A percentile compares a stretch with the other conserved stretches of the same genome.
phyloP scores from a whole-genome alignment of 2,113 vertebrate genomes.

The Rattus rattus region DNA sequence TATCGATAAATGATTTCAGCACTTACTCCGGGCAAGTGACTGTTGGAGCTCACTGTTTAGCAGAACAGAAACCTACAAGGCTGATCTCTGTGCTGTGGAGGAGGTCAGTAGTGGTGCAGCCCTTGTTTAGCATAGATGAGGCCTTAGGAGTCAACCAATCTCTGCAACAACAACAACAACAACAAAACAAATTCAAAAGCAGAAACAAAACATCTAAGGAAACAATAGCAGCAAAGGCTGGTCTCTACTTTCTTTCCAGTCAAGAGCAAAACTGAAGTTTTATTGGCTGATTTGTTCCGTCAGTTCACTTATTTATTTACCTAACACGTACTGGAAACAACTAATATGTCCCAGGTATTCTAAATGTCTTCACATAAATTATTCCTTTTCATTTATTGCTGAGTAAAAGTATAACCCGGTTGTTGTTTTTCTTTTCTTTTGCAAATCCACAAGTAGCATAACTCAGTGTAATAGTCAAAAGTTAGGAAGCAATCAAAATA shows the following conservation, averaged over 20 bases:
- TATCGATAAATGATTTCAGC: slow-evolving; percentile 45
- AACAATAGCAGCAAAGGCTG: neutral
- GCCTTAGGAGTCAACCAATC: neutral
- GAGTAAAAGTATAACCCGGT: slow-evolving; percentile 5
- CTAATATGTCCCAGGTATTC: neutral
- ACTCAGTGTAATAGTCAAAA: slow-evolving; percentile 33
- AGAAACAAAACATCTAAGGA: neutral
- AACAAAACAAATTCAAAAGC: neutral
- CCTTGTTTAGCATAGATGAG: neutral
- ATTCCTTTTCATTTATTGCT: slow-evolving; percentile 57
- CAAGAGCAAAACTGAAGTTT: slow-evolving; percentile 9
- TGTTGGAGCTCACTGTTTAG: slow-evolving; percentile 27
- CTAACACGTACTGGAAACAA: slow-evolving; percentile 12
- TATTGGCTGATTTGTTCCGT: neutral
- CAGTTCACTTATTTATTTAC: neutral
- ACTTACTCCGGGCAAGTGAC: neutral
- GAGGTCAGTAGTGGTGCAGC: neutral
- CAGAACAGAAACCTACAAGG: neutral
- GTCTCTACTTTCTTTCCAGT: slow-evolving; percentile 16
- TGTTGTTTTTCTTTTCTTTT: neutral
- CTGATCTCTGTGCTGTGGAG: neutral
- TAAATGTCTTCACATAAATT: slow-evolving; percentile 37
- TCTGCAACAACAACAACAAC: neutral
- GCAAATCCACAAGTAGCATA: slow-evolving; percentile 38
- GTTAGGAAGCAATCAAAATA: slow-evolving; percentile 49